Conservation (phyloP, 2,113 vertebrate species). For the Sigmodon hispidus region DNA sequence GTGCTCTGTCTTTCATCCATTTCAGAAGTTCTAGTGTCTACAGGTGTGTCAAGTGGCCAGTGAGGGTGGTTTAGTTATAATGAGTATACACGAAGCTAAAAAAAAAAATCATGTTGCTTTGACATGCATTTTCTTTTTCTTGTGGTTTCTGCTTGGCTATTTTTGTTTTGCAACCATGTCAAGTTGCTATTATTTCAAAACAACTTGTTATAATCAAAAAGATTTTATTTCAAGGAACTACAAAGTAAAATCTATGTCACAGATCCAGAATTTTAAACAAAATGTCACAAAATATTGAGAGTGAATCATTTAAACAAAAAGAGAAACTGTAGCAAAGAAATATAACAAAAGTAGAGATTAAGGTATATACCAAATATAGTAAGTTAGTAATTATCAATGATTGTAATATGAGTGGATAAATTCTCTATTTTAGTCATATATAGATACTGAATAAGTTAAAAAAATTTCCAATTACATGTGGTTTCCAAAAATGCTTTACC, state of each 20-base stretch:
- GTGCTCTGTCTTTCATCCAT: background rate
- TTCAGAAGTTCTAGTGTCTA: background rate
- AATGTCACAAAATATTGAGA: background rate
- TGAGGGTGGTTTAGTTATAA: background rate
- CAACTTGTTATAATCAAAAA: background rate
- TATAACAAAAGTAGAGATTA: background rate
- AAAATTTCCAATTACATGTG: background rate
- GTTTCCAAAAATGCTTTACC: background rate
- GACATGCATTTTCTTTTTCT: background rate
- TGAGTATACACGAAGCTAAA: background rate
- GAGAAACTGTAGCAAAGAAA: background rate
- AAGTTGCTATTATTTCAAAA: conserved; percentile 18
- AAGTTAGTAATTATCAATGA: background rate
- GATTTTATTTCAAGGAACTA: background rate
- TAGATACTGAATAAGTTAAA: background rate
- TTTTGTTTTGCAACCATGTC: background rate
- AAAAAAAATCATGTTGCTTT: background rate
- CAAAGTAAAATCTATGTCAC: background rate
- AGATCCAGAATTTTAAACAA: background rate
- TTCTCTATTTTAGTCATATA: background rate
- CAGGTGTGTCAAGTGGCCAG: background rate
- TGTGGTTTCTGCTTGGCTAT: background rate
- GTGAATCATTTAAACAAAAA: background rate
- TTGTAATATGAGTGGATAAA: background rate
- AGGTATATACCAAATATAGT: background rate